phyloP scores from a whole-genome alignment of 2,888 invertebrate species.

The Drosophila multiciliata region DNA sequence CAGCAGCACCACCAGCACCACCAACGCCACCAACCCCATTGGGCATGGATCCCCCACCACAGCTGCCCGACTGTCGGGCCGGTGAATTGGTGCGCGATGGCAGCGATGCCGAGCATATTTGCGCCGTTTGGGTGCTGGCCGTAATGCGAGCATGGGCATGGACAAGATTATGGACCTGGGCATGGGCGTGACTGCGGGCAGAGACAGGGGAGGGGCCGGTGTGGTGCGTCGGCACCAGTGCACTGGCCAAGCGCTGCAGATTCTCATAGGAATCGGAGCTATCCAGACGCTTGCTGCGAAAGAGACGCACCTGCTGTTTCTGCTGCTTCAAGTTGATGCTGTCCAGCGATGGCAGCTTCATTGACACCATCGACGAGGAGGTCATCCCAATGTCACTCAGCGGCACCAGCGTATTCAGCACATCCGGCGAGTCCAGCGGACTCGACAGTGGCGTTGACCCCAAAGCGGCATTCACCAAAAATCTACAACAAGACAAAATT shows the following conservation, averaged over 20 bases:
- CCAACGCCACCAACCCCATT: slow-evolving; percentile 48
- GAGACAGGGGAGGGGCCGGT: neutral
- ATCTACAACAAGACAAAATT: slow-evolving; percentile 85
- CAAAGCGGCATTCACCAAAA: slow-evolving; percentile 92
- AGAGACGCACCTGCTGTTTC: slow-evolving; percentile 83
- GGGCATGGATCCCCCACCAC: slow-evolving; percentile 50
- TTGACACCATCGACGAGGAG: slow-evolving; percentile 84
- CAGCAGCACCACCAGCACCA: slow-evolving; percentile 52
- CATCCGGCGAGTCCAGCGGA: slow-evolving; percentile 93
- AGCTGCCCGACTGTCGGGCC: slow-evolving; percentile 51
- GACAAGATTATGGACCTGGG: slow-evolving; percentile 4
- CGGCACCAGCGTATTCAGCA: slow-evolving; percentile 85
- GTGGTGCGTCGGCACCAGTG: slow-evolving; percentile 66
- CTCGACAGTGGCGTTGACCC: slow-evolving; percentile 92
- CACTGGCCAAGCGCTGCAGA: slow-evolving; percentile 83
- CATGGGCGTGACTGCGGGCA: slow-evolving; percentile 3
- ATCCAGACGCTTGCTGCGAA: slow-evolving; percentile 81
- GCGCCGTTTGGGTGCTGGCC: slow-evolving; percentile 57
- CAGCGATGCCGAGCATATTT: slow-evolving; percentile 61
- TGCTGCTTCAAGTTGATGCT: slow-evolving; percentile 83
- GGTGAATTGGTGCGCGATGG: slow-evolving; percentile 78
- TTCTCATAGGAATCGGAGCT: slow-evolving; percentile 84
- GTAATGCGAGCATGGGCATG: slow-evolving; percentile 34
- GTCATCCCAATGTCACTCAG: slow-evolving; percentile 84
- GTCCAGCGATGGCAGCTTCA: slow-evolving; percentile 85